Base-by-base conservation (phyloP, 2,113 vertebrate species). In the Anser cygnoides region DNA sequence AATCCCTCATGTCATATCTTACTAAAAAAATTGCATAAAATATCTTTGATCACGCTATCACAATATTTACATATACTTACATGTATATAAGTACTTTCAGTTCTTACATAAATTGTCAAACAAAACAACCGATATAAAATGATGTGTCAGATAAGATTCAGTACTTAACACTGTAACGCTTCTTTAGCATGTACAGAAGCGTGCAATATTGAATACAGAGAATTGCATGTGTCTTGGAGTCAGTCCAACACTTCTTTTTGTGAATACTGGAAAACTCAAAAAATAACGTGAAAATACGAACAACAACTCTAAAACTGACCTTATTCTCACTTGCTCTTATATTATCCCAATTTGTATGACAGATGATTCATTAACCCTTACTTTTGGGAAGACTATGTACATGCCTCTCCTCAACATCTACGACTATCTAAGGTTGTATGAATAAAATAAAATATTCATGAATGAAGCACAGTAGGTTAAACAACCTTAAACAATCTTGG, bases 41-140 rank as follows among this genome's bases (percentile, higher is more conserved):
- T 13, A 80, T 23, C 21, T 77, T 80, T 77, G 59, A 81, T 52
- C 28, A 87, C 21, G 28, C 25, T 67, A 17, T 4, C 62, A 31
- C 10, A 62, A 23, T 1, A 1, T 23, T 68, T 41, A 9, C 31
- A 37, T 9, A 8, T 23, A 74, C 0, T 0, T 3, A 39, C 29
- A 65, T 13, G 26, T 65, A 41, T 41, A 13, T 43, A 25, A 75
- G 37, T n/a, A 63, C 9, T 72, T 91, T 9, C 26, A 33, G 52
- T 82, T 89, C n/a, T 83, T 41, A 29, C 3, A 33, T 12, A 6
- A 74, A 70, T 1, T 92, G 20, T 35, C 31, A 62, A 68, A 86
- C 9, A 67, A 84, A 82, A 65, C 50, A 43, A 49, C 28, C 39
- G 87, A 77, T 37, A 57, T 33, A 74, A 84, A 91, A 82, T 26